Conservation (phyloP, 1,140 invertebrate species). For the Theocolax elegans region DNA sequence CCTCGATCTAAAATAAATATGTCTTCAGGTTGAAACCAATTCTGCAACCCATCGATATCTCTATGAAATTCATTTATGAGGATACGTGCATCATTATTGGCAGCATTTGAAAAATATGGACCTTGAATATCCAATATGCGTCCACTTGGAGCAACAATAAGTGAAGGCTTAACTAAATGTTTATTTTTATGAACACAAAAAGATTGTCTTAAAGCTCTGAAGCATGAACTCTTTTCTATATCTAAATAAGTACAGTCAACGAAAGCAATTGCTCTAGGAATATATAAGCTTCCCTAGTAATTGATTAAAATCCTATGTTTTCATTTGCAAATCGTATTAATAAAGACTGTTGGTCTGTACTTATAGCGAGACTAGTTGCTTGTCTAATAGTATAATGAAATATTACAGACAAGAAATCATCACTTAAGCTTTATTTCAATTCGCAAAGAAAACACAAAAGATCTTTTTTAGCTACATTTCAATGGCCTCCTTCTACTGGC, state of each 20-base stretch:
- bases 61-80: too few relatives aligned
- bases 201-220: not conserved
- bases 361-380: too few relatives aligned
- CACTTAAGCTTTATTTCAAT: not conserved
- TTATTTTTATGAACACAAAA: not conserved
- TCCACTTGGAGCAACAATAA: slow-evolving; percentile 8
- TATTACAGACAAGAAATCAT: slow-evolving; percentile 10
- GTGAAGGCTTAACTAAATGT: not conserved
- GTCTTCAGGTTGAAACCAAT: too few relatives aligned
- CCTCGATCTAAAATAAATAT: too few relatives aligned
- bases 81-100: too few relatives aligned
- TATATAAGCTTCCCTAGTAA: slow-evolving; percentile 14
- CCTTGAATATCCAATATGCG: too few relatives aligned
- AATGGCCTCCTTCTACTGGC: not conserved
- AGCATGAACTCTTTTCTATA: slow-evolving; percentile 6
- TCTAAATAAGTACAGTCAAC: slow-evolving; percentile 5
- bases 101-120: too few relatives aligned
- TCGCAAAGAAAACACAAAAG: slow-evolving; percentile 1
- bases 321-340: not conserved
- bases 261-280: not conserved
- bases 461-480: not conserved
- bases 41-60: too few relatives aligned
- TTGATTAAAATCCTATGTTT: slow-evolving; percentile 12
- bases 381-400: slow-evolving; percentile 17
- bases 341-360: slow-evolving; percentile 6